Conservation (phyloP, 2,888 invertebrate species). For the Tigriopus californicus region DNA sequence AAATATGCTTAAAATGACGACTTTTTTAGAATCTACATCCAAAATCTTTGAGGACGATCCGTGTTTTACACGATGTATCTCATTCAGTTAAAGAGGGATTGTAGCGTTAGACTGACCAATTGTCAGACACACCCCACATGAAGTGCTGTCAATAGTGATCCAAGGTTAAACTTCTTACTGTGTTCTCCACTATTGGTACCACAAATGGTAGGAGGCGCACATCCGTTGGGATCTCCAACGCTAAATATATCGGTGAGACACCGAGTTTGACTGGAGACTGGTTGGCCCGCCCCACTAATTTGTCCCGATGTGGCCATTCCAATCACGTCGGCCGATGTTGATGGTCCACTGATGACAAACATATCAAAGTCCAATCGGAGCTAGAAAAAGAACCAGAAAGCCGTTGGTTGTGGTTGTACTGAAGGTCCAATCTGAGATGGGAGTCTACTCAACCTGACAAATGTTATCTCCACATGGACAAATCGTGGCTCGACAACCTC, state of each 20-base stretch:
- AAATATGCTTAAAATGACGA: too few species aligned
- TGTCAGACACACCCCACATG: too few species aligned
- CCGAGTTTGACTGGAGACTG: slow-evolving; percentile 1
- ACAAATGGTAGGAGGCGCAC: slow-evolving; percentile 4
- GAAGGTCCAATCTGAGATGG: too few species aligned
- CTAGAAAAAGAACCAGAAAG: not conserved
- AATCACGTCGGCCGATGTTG: not conserved
- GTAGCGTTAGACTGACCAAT: too few species aligned
- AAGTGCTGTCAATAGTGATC: too few species aligned
- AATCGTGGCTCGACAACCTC: not conserved
- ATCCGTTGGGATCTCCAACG: not conserved
- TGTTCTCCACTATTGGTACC: slow-evolving; percentile 5
- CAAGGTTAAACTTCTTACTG: not conserved
- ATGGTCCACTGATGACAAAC: slow-evolving; percentile 2
- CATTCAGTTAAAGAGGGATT: too few species aligned
- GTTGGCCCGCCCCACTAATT: not conserved
- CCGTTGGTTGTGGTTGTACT: too few species aligned
- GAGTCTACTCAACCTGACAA: not conserved
- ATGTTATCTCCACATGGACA: not conserved
- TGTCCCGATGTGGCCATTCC: not conserved
- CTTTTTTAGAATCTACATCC: too few species aligned
- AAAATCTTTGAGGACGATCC: too few species aligned
- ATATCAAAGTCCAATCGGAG: not conserved
- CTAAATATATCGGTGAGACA: not conserved
- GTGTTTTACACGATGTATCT: too few species aligned